Evolutionary conservation across 1,140 invertebrate genomes (phyloP).

Genomic region (Bathynomus jamesi): DNA sequence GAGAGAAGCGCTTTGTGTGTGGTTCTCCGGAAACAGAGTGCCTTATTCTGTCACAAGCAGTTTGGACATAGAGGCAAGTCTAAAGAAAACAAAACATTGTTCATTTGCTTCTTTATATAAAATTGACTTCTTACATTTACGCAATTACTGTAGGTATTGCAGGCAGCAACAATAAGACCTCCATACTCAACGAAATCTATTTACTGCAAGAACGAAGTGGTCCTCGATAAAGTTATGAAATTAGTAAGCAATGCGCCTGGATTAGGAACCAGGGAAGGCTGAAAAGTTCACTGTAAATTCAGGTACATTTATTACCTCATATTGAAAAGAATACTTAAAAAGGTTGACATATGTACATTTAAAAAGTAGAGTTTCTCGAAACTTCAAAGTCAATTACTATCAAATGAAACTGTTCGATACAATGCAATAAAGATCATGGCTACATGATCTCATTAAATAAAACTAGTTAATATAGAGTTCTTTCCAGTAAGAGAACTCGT

Average conservation of each 20-base stretch:
- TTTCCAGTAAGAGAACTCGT: too few species aligned
- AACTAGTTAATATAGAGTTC: too few species aligned
- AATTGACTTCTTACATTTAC: too few species aligned
- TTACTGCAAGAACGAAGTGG: conserved; percentile 15
- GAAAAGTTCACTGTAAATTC: too few species aligned
- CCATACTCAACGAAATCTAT: conserved; percentile 5
- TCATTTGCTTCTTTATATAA: not conserved
- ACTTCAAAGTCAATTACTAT: too few species aligned
- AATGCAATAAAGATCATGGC: too few species aligned
- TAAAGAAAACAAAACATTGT: not conserved
- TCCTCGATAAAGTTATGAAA: conserved; percentile 14
- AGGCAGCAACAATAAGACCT: conserved; percentile 8
- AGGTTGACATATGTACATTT: too few species aligned
- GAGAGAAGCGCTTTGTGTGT: conserved; percentile 12
- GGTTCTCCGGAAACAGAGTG: conserved; percentile 14
- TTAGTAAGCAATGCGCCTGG: not conserved
- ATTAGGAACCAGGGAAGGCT: not conserved
- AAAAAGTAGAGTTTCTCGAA: too few species aligned
- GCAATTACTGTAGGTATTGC: not conserved
- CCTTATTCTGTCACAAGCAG: conserved; percentile 4
- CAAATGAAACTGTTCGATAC: too few species aligned
- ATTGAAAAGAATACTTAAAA: too few species aligned
- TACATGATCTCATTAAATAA: too few species aligned
- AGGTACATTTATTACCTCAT: too few species aligned
- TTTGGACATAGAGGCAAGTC: not conserved